Evolutionary conservation across 2,888 invertebrate genomes (phyloP).

Genomic region (Trichogramma evanescens): DNA sequence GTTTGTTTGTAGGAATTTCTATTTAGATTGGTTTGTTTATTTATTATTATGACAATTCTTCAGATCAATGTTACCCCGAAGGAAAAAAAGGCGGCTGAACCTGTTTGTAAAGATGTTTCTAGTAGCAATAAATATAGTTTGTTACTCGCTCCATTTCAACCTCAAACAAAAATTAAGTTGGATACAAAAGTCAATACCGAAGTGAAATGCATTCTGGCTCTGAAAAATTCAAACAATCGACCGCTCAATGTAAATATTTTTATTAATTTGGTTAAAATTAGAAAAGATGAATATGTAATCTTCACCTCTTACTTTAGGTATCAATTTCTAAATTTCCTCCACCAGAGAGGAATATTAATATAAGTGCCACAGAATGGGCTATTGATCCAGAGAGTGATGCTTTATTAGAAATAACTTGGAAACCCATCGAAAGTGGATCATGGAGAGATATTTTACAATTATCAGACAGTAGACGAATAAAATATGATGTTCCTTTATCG

Average conservation of each 20-base stretch:
- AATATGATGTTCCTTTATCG: constrained; percentile 56
- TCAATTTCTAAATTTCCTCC: constrained; percentile 51
- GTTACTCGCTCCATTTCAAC: constrained; percentile 39
- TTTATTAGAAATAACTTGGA: constrained; percentile 59
- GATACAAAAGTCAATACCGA: constrained; percentile 29
- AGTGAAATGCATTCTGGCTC: constrained; percentile 25
- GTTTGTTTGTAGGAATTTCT: not conserved
- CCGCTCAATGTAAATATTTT: constrained; percentile 26
- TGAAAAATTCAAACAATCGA: constrained; percentile 30
- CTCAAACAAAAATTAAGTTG: constrained; percentile 32
- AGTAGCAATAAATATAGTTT: constrained; percentile 22
- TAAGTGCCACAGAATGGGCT: constrained; percentile 53
- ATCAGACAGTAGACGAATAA: constrained; percentile 57
- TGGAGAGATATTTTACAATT: constrained; percentile 59
- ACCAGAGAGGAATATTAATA: constrained; percentile 53
- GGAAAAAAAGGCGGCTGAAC: constrained; percentile 19
- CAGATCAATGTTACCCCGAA: constrained; percentile 28
- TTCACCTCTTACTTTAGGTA: constrained; percentile 42
- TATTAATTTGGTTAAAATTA: not conserved
- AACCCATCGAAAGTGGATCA: constrained; percentile 54
- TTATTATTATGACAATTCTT: constrained; percentile 9
- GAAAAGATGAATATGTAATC: not conserved
- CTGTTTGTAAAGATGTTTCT: not conserved
- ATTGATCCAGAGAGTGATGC: constrained; percentile 54
- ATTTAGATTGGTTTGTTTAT: not conserved